phyloP scores from a whole-genome alignment of 1,140 invertebrate species.

The Schmidtea mediterranea region DNA sequence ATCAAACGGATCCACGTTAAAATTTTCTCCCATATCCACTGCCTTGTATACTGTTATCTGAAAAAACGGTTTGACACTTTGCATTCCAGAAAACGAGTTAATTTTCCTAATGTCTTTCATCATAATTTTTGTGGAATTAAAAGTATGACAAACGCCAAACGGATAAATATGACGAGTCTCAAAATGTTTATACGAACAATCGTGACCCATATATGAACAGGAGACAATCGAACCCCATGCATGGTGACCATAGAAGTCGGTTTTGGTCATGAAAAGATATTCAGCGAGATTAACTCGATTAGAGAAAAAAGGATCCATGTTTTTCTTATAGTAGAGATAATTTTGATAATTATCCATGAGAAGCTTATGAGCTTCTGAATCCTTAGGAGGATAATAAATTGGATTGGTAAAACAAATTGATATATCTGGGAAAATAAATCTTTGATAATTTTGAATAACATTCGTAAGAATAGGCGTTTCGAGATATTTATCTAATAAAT shows the following conservation, averaged over 20 bases:
- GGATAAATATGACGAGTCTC: no score
- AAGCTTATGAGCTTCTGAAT: background rate
- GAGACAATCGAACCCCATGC: background rate
- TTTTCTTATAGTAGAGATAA: no score
- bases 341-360: background rate
- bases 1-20: background rate
- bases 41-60: no score
- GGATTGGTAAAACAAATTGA: slow-evolving; percentile 4
- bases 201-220: no score
- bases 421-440: slow-evolving; percentile 4
- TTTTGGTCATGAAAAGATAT: background rate
- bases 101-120: no score
- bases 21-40: background rate
- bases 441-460: background rate
- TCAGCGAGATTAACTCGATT: no score
- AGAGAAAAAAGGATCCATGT: background rate
- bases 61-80: no score
- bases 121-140: no score
- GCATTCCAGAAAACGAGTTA: no score
- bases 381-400: slow-evolving; percentile 3
- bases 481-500: background rate
- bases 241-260: background rate
- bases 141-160: no score
- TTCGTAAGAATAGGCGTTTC: slow-evolving; percentile 1
- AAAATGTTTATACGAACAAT: no score